Conservation (phyloP, 2,888 invertebrate species). For the Acheta domesticus region DNA sequence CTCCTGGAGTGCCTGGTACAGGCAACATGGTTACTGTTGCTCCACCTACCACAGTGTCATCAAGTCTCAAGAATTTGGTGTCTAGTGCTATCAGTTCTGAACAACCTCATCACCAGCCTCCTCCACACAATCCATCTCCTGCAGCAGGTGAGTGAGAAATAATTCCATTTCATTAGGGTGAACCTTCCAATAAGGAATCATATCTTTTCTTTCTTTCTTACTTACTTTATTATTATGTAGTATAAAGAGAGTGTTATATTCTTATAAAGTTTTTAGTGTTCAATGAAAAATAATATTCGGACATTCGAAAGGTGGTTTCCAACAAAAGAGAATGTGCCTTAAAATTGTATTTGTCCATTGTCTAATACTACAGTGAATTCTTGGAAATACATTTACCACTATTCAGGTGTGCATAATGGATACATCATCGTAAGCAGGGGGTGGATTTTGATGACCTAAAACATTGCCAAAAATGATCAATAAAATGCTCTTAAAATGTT, state of each 20-base stretch:
- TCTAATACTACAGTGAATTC: no score
- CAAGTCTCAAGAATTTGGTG: constrained; percentile 54
- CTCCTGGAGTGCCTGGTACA: constrained; percentile 37
- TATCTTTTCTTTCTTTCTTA: not conserved
- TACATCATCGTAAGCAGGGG: no score
- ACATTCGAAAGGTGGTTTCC: no score
- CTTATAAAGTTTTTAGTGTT: not conserved
- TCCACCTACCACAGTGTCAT: constrained; percentile 45
- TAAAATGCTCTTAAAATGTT: no score
- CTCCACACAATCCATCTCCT: constrained; percentile 31
- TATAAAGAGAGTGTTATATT: not conserved
- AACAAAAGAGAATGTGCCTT: no score
- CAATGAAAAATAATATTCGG: no score
- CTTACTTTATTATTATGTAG: not conserved
- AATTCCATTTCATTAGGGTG: not conserved
- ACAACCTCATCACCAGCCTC: constrained; percentile 36
- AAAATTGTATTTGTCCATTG: no score
- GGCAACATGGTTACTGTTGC: constrained; percentile 24
- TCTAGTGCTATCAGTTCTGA: constrained; percentile 49
- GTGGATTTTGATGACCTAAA: no score
- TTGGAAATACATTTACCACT: no score
- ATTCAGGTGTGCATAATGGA: no score
- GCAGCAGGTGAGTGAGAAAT: constrained; percentile 34
- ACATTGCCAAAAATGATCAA: no score
- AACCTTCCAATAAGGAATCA: not conserved